Evolutionary conservation across 1,140 invertebrate genomes (phyloP).

Genomic region (Coptotermes formosanus): DNA sequence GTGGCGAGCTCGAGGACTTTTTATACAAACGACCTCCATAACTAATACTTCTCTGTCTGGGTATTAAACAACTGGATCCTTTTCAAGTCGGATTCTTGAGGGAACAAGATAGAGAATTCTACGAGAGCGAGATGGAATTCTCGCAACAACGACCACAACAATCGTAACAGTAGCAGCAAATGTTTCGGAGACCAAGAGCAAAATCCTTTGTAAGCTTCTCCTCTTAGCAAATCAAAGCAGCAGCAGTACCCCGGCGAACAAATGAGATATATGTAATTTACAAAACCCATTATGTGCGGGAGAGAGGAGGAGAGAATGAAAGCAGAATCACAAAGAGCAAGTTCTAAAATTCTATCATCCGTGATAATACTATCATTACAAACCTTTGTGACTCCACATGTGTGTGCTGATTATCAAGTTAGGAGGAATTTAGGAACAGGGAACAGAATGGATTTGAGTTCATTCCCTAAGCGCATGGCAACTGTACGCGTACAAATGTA

Average conservation of each 20-base stretch:
- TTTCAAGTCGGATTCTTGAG: background rate
- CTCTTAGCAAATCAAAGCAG: conserved; percentile 14
- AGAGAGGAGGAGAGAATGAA: too few species aligned
- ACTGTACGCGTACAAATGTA: background rate
- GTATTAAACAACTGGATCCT: background rate
- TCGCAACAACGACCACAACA: background rate
- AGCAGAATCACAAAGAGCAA: background rate
- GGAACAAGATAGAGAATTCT: background rate
- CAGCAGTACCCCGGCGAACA: background rate
- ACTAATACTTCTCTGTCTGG: too few species aligned
- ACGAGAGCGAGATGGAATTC: background rate
- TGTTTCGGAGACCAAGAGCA: conserved; percentile 14
- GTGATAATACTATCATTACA: conserved; percentile 13
- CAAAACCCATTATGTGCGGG: background rate
- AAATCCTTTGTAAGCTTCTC: conserved; percentile 5
- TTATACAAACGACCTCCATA: too few species aligned
- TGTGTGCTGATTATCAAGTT: conserved; percentile 1
- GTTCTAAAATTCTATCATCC: conserved; percentile 17
- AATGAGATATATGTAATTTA: conserved; percentile 18
- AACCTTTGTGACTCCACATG: conserved; percentile 4
- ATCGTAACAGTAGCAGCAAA: background rate
- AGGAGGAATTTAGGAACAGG: background rate
- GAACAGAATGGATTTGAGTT: background rate
- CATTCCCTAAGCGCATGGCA: background rate
- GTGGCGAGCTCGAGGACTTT: too few species aligned